Percentiles rank a stretch among this genome's conserved stretches.
These are phyloP conservation scores for Phoeniculus purpureus DNA, from an alignment of 2,797 vertebrate genomes.

Conservation along the genomic window DNA sequence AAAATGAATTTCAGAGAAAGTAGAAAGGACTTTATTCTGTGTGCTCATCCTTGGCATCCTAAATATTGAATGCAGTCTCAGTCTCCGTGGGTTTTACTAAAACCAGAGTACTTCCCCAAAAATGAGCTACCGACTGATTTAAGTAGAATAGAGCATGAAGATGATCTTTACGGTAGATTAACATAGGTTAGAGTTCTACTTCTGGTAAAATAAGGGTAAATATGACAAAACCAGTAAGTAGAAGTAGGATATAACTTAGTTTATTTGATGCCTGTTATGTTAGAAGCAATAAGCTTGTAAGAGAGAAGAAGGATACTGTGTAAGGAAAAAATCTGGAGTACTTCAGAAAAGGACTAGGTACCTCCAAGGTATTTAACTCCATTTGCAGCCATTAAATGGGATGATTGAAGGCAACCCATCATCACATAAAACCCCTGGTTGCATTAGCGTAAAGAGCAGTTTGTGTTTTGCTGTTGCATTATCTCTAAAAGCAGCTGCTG, in stretches of 20 bases:
- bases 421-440: neutral
- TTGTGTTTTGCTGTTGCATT: neutral
- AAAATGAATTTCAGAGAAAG: neutral
- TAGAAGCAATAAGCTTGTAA: neutral
- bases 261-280: neutral
- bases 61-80: neutral
- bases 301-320: neutral
- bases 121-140: neutral
- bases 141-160: neutral
- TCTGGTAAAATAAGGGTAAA: neutral
- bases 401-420: neutral
- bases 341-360: neutral
- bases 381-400: neutral
- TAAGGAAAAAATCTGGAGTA: neutral
- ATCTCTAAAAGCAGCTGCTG: neutral
- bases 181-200: neutral
- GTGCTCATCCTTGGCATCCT: neutral
- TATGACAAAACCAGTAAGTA: neutral
- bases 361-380: neutral
- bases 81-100: neutral
- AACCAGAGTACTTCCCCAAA: neutral
- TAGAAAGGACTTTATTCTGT: neutral
- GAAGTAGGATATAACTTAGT: neutral
- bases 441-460: neutral
- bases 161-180: neutral